A percentile compares a stretch with the other conserved stretches of the same genome.
Evolutionary conservation across 92 coral and sea anemone species (phyloP).

Genomic region (Parazoanthus swiftii): DNA sequence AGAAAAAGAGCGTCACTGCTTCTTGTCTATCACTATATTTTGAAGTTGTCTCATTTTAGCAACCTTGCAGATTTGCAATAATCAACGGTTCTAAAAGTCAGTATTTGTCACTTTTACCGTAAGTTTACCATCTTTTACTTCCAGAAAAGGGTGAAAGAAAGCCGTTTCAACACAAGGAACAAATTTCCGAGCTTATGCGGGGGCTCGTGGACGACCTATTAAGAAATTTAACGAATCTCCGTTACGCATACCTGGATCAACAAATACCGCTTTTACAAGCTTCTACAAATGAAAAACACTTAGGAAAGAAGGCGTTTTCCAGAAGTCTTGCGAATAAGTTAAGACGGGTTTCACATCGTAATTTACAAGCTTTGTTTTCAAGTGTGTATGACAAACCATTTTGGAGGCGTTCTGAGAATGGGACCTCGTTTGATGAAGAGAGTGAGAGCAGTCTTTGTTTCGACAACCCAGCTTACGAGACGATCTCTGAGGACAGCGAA

Average conservation of each 20-base stretch:
- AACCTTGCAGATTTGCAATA: too few species aligned
- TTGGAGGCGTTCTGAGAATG: slow-evolving; percentile 1
- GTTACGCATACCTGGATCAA: not conserved
- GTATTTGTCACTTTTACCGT: too few species aligned
- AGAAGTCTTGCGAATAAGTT: not conserved
- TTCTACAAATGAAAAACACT: not conserved
- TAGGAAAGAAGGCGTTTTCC: slow-evolving; percentile 7
- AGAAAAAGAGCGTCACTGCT: too few species aligned
- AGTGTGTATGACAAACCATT: not conserved
- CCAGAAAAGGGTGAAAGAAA: not conserved
- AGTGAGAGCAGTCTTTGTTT: not conserved
- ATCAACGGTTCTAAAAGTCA: too few species aligned
- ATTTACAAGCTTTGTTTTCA: not conserved
- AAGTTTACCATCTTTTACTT: not conserved
- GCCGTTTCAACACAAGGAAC: slow-evolving; percentile 31
- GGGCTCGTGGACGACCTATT: slow-evolving; percentile 12
- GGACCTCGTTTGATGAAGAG: not conserved
- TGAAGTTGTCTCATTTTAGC: too few species aligned
- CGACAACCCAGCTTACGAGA: slow-evolving; percentile 6
- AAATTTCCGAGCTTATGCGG: slow-evolving; percentile 5
- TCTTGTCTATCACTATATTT: too few species aligned
- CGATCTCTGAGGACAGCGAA: slow-evolving; percentile 8
- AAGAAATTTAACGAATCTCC: not conserved
- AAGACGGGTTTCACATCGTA: not conserved
- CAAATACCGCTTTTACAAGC: slow-evolving; percentile 2